Evolutionary conservation across 2,797 vertebrate species (phyloP).

Genomic region (Yasuhikotakia modesta): DNA sequence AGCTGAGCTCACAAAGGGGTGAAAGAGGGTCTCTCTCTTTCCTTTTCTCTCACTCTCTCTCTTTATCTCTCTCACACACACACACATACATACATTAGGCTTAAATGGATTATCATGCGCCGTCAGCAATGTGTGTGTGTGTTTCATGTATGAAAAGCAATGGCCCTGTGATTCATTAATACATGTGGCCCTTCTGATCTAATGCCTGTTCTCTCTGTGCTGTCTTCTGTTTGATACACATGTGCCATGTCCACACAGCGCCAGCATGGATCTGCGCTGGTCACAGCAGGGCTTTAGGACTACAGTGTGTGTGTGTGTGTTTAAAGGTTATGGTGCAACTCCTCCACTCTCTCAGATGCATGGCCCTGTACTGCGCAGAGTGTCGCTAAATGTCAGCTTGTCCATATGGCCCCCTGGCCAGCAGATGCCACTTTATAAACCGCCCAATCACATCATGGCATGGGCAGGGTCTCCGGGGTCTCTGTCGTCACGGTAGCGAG

Average conservation of each 20-base stretch:
- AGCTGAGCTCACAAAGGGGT: slow-evolving; percentile 37
- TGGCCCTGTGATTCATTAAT: slow-evolving; percentile 13
- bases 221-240: slow-evolving; percentile 35
- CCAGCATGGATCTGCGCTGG: slow-evolving; percentile 29
- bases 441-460: slow-evolving; percentile 45
- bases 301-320: slow-evolving; percentile 32
- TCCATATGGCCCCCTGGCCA: slow-evolving; percentile 62
- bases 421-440: slow-evolving; percentile 54
- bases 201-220: slow-evolving; percentile 23
- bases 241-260: slow-evolving; percentile 36
- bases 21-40: background rate
- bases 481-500: slow-evolving; percentile 42
- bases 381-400: slow-evolving; percentile 62
- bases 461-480: slow-evolving; percentile 43
- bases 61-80: background rate
- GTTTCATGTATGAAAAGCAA: background rate
- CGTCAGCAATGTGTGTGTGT: background rate
- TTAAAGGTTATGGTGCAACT: slow-evolving; percentile 54
- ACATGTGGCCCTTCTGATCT: slow-evolving; percentile 41
- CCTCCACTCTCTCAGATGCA: slow-evolving; percentile 31
- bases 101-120: background rate
- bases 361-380: slow-evolving; percentile 10
- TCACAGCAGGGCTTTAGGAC: slow-evolving; percentile 47
- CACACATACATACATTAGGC: background rate
- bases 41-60: background rate